Base-by-base conservation (phyloP, 2,113 vertebrate genomes). In the Dicerorhinus sumatrensis region DNA sequence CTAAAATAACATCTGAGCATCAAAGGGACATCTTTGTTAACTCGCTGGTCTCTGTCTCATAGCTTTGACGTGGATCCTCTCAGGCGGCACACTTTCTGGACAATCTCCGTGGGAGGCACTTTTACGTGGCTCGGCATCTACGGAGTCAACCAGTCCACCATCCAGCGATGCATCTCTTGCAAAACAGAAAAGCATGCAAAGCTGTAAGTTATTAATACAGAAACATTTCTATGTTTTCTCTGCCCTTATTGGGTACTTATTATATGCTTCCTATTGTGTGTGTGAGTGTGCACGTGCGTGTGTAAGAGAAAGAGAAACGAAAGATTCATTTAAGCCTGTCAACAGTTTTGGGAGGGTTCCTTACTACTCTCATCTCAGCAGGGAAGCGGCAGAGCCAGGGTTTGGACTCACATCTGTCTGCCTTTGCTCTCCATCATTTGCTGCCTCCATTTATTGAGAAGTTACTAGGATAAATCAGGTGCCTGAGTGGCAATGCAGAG, bases 111-210 rank as follows among this genome's bases (percentile, higher is more conserved):
- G 14, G 99, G 99, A 46, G 99, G 99, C 91, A 99, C 99, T 2
- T 99, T 99, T 94, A 99, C 99, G 0, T 99, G 99, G 99, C 97
- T 99, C 0, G 99, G 99, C 8, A 95, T 99, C 92, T 99, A 99
- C 42, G 99, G 99, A 80, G 99, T 99, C 36, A 99, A 99, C 94
- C 99, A 99, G 92, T 99, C 99, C 8, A 99, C 99, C 1, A 99
- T 99, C 96, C 99, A 99, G 98, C 98, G 99, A 84, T 99, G 99
- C 62, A 99, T 99, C 92, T 99, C 99, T 25, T 99, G 99, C 98
- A 99, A 99, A 97, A 99, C 99, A 0, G 99, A 99, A 98, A 99
- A 97, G 62, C 99, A 99, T 0, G 99, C 99, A 39, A 99, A 99
- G 91, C 83, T 99, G 99, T 99, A 97, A 99, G 99, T 98, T 94